Evolutionary conservation across 1,140 invertebrate genomes (phyloP), one percentile per base, ranked within the genome.

Genomic region (Aphelenchoides avenae): DNA sequence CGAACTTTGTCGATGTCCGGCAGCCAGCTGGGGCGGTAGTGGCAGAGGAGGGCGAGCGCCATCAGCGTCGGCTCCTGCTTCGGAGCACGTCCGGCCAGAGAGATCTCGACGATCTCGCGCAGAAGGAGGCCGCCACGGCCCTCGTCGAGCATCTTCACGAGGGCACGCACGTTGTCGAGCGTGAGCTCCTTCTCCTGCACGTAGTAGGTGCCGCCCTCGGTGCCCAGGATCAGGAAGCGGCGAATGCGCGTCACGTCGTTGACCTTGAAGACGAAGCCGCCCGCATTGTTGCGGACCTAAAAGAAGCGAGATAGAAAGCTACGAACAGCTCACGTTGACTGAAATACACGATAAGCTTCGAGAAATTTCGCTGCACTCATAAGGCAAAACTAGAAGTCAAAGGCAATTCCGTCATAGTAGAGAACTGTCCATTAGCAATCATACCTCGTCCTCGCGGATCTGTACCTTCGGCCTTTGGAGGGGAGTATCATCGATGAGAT

Each of bases 221-320:
- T 59, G 2, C 70, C 71, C 6, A 80, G 53, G 60, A 75, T 77
- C 5, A 80, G 49, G 55, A 79, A 80, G 9, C 79, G 69, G 20
- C 74, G 67, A 18, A 79, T 50, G 7, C 71, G 68, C 11, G 63
- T 74, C 42, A 71, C 49, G 44, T 79, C 77, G 52, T 64, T 62
- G 0, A 79, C 71, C 34, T 55, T 20, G 54, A 73, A 79, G 11
- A 71, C 74, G 46, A 55, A 79, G 18, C 78, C 78, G 9, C 77
- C 78, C 15, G 73, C 73, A 34, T 57, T 70, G 52, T 79, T 79
- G 27, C 29, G 3, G 5, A 75, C 69, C 62, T 78, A 31, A 18
- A 61, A 46, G 59, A 62, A 3, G 1, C 7, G 41, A 41, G 39
- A 4, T 41, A n/a, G n/a, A n/a, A n/a, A n/a, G n/a, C n/a, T n/a